Evolutionary conservation across 2,113 vertebrate species (phyloP).

Genomic region (Colius striatus): DNA sequence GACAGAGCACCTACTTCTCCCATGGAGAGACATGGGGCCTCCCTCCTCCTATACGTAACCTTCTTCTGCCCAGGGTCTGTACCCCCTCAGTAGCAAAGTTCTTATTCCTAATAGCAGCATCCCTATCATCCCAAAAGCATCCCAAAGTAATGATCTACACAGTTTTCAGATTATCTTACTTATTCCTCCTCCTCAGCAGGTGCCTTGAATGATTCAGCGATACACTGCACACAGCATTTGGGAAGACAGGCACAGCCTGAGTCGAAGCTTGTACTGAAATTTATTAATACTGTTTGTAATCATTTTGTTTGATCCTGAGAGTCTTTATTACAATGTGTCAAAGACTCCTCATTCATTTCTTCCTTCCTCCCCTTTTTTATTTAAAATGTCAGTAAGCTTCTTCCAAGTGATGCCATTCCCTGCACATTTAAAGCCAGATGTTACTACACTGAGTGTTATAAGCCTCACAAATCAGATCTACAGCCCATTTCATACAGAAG

Average conservation of each 20-base stretch:
- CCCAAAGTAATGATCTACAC: not conserved
- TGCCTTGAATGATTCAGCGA: not conserved
- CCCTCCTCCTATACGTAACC: not conserved
- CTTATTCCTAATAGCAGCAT: not conserved
- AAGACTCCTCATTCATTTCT: not conserved
- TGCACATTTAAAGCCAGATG: not conserved
- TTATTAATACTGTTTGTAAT: not conserved
- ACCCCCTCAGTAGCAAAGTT: not conserved
- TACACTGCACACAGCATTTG: fast-evolving
- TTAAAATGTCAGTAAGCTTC: not conserved
- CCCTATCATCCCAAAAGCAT: not conserved
- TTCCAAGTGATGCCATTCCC: not conserved
- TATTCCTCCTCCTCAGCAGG: not conserved
- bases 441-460: not conserved
- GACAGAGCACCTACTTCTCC: not conserved
- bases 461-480: not conserved
- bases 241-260: not conserved
- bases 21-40: not conserved
- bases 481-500: not conserved
- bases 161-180: not conserved
- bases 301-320: not conserved
- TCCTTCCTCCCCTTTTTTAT: not conserved
- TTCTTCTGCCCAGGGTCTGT: not conserved
- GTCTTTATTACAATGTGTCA: not conserved
- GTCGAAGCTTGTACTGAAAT: not conserved